Base-by-base conservation (phyloP, 2,797 vertebrate species). In the Gambelia wislizenii region DNA sequence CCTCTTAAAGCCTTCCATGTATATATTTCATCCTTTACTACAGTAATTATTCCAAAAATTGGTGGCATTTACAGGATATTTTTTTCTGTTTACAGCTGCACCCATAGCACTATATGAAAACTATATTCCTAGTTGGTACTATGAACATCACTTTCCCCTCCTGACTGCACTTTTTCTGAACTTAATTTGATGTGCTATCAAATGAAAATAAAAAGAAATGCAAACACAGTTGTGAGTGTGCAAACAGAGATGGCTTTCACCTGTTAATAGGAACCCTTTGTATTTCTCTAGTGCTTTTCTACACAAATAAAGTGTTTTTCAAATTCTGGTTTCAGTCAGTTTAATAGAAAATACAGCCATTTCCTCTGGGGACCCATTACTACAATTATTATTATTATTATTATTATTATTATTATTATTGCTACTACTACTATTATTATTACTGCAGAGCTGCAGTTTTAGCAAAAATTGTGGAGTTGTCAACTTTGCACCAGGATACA, bases 201-300 rank as follows among this genome's bases (percentile, higher is more conserved):
- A 56, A 56, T 81, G 67, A 42, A 89, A 10, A 81, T 87, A 78
- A 85, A 90, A 88, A 79, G 44, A 85, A 83, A 49, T 85, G n/a
- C 36, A n/a, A n/a, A 80, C 0, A 0, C 67, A 74, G 33, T 14
- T 6, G 49, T 72, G 74, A 69, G 22, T 6, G 27, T 83, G 12
- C 70, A 86, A 89, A 89, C 67, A 5, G 22, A 27, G 52, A 56
- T 39, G 82, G 52, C 61, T 61, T 54, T 79, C 81, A 36, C 64
- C 1, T 75, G 2, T 67, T 64, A 5, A 30, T 69, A 70, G 1
- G 56, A 87, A 87, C 1, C 1, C 49, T 72, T 54, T 47, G 47
- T 2, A 82, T 91, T 90, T 16, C 39, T 74, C 39, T 27, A 69
- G 77, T 59, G 74, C 30, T 9, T 90, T 56, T 76, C n/a, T 16